Conservation (phyloP, 1,140 invertebrate species). For the Orius laevigatus region DNA sequence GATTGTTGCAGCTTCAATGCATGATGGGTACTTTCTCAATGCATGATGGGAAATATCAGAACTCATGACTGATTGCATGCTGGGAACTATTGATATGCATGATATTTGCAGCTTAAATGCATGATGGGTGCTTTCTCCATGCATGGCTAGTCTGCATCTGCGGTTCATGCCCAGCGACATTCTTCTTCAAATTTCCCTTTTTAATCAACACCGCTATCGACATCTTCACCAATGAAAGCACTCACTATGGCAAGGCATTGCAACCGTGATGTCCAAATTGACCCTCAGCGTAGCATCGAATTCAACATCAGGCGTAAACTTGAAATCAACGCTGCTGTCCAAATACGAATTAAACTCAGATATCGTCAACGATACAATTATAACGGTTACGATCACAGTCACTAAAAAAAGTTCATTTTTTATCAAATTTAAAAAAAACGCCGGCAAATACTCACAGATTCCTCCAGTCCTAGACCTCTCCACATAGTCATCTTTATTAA, state of each 20-base stretch:
- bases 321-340: conserved; percentile 64
- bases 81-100: too few species aligned
- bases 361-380: conserved; percentile 64
- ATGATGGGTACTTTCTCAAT: too few species aligned
- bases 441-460: conserved; percentile 3
- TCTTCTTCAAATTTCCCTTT: too few species aligned
- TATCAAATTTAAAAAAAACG: not conserved
- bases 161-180: too few species aligned
- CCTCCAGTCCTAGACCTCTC: conserved; percentile 15
- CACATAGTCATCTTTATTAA: conserved; percentile 12
- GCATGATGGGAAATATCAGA: too few species aligned
- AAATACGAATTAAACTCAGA: conserved; percentile 74
- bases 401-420: conserved; percentile 34
- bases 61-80: too few species aligned
- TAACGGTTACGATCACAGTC: conserved; percentile 57
- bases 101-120: too few species aligned
- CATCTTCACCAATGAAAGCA: conserved; percentile 18
- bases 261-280: conserved; percentile 86
- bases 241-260: conserved; percentile 72
- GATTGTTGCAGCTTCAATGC: too few species aligned
- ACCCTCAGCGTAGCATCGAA: conserved; percentile 76
- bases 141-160: too few species aligned
- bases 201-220: too few species aligned
- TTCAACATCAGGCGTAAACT: conserved; percentile 80
- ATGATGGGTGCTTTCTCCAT: too few species aligned